phyloP scores from a whole-genome alignment of 2,797 vertebrate species.

The Poecilia gillii region DNA sequence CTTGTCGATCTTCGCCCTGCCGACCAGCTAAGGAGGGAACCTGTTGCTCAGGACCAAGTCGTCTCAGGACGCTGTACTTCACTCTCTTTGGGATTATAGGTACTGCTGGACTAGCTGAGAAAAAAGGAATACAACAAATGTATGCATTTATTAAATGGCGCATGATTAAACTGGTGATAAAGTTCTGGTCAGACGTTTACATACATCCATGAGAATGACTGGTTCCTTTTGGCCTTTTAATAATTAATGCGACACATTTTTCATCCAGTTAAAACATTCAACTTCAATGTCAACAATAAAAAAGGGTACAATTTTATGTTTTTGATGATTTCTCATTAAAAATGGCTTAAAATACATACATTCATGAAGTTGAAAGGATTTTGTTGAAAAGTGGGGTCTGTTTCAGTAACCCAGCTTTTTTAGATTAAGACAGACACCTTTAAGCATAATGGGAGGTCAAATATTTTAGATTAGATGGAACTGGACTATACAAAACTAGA shows the following conservation, averaged over 20 bases:
- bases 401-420: background rate
- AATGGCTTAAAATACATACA: background rate
- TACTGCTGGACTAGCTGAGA: conserved; percentile 30
- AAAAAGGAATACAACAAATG: background rate
- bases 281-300: background rate
- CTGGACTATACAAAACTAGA: background rate
- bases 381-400: background rate
- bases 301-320: background rate
- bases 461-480: background rate
- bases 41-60: background rate
- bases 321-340: background rate
- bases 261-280: background rate
- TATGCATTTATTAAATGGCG: background rate
- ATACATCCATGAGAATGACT: background rate
- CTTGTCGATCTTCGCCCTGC: conserved; percentile 20
- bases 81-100: conserved; percentile 14
- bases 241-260: background rate
- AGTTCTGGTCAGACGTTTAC: background rate
- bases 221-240: background rate
- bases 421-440: background rate
- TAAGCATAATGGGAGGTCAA: background rate
- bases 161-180: background rate
- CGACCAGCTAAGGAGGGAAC: background rate
- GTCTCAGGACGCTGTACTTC: conserved; percentile 13
- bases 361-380: background rate